phyloP scores from a whole-genome alignment of 2,888 invertebrate species.

The Platycnemis pennipes region DNA sequence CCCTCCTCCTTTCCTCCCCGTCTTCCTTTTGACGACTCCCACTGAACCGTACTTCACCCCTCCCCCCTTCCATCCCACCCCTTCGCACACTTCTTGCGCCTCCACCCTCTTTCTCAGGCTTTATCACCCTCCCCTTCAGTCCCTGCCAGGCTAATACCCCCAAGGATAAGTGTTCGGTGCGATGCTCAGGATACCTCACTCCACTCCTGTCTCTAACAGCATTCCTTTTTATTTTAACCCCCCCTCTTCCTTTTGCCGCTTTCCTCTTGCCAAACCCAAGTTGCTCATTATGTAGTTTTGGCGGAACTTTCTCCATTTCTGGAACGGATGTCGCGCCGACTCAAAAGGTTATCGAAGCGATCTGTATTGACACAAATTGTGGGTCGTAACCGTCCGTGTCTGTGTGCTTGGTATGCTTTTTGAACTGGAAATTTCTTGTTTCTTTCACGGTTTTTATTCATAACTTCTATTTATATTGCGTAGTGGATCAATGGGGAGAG shows the following conservation, averaged over 20 bases:
- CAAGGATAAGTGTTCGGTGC: conserved; percentile 43
- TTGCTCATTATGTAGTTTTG: neutral
- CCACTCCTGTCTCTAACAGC: neutral
- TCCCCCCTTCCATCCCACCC: neutral
- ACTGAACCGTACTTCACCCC: too few species aligned
- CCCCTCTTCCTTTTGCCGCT: neutral
- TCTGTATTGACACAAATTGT: too few species aligned
- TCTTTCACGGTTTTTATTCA: too few species aligned
- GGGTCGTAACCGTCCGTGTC: too few species aligned
- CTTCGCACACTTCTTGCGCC: neutral
- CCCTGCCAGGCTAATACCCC: neutral
- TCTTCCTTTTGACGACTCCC: neutral
- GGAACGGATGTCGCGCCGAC: too few species aligned
- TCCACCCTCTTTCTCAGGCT: neutral
- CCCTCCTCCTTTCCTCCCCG: neutral
- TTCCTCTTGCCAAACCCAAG: neutral
- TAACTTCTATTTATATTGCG: too few species aligned
- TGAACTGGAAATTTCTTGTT: too few species aligned
- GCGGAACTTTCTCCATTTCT: too few species aligned
- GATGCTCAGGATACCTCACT: neutral
- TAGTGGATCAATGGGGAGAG: too few species aligned
- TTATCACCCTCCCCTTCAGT: neutral
- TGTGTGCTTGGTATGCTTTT: too few species aligned
- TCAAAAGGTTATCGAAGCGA: too few species aligned
- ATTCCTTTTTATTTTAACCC: neutral